Percentiles rank a stretch among this genome's conserved stretches.
Conservation (phyloP, 2,797 vertebrate species). For the Synaphobranchus kaupii region DNA sequence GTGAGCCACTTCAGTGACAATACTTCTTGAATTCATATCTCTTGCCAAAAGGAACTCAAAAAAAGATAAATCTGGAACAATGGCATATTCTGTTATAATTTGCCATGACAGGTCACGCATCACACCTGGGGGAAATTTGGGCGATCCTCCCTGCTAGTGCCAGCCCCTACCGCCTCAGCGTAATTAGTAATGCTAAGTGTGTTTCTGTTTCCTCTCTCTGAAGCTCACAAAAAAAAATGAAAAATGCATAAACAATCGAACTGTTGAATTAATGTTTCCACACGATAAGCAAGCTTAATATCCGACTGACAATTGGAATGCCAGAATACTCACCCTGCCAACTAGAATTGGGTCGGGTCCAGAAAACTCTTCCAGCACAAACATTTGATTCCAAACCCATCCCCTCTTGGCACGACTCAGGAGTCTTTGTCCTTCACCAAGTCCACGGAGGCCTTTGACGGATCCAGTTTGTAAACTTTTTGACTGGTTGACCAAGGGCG, state of each 20-base stretch:
- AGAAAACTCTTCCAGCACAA: conserved; percentile 99
- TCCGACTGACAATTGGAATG: conserved; percentile 70
- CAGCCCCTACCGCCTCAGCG: background rate
- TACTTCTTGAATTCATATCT: conserved; percentile 31
- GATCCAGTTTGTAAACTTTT: conserved; percentile 79
- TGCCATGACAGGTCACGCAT: conserved; percentile 24
- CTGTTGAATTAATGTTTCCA: conserved; percentile 75
- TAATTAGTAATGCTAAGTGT: background rate
- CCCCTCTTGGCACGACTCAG: conserved; percentile 96
- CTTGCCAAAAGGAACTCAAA: background rate
- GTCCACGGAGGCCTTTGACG: conserved; percentile 72
- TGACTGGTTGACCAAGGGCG: conserved; percentile 79
- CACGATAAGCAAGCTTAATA: conserved; percentile 78
- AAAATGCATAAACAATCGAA: conserved; percentile 54
- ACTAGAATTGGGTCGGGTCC: conserved; percentile 99
- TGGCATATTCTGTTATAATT: conserved; percentile 19
- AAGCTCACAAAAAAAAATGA: conserved; percentile 20
- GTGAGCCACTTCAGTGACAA: conserved; percentile 4
- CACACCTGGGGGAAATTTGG: conserved; percentile 30
- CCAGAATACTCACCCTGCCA: conserved; percentile 91
- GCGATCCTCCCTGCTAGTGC: background rate
- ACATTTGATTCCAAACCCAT: conserved; percentile 99
- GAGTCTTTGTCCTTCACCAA: conserved; percentile 87
- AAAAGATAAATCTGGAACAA: conserved; percentile 19
- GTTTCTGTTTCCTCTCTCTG: conserved; percentile 49